Base-by-base conservation (phyloP, 2,797 vertebrate genomes). In the Melopsittacus undulatus region DNA sequence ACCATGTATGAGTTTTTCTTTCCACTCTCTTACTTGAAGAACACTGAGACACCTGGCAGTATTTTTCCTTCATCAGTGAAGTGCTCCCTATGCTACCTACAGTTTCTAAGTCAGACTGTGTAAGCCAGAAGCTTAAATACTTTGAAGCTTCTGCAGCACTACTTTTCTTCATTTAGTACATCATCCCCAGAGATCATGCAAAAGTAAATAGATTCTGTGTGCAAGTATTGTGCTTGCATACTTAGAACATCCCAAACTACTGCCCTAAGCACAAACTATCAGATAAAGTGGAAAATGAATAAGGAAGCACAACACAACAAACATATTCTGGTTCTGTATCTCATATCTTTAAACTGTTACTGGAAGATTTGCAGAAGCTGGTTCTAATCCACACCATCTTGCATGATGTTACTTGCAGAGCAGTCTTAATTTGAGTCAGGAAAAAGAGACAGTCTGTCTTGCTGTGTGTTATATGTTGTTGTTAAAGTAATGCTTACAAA, bases 91-190 rank as follows among this genome's bases (percentile, higher is more conserved):
- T 29, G 70, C 46, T 61, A 72, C 26, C 57, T 69, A 83, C 48
- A 91, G 54, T 72, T 95, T 93, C 80, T 87, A 38, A 81, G 83
- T 90, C 86, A 94, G 29, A 75, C 42, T 69, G 7, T 64, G 38
- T 86, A 77, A 95, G n/a, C 42, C 81, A 88, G 51, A 89, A 75
- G 59, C 45, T 95, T 87, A 78, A 92, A 91, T 24, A 89, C 32
- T 49, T 29, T 69, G 84, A 95, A 92, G 36, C 34, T 91, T 90
- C 83, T 87, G 70, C 66, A 95, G 29, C 48, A 69, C 20, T 13
- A 36, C 86, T 97, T 92, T 94, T 91, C 89, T 95, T 96, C 82
- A 83, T 94, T 96, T 93, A 48, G 16, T 18, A 7, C 62, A 63
- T 89, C 62, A 78, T 66, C 54, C 54, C 87, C 42, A 75, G 80